These are phyloP conservation scores for Druon quercuslanigerum DNA, from an alignment of 1,140 invertebrate genomes.

Conservation along the genomic window DNA sequence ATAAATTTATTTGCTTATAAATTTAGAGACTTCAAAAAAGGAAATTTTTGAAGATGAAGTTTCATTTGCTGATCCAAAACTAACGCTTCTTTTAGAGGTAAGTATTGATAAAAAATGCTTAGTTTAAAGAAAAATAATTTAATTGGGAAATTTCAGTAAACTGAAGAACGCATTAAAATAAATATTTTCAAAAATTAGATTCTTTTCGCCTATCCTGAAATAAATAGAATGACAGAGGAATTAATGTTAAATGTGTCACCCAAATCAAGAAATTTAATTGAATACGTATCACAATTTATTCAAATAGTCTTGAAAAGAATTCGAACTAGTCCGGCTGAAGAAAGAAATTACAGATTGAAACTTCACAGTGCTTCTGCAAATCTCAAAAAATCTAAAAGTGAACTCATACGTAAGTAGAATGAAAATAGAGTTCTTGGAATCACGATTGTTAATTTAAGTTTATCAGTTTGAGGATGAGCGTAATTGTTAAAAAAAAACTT, in stretches of 20 bases:
- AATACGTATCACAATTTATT: conserved; percentile 44
- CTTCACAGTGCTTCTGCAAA: conserved; percentile 41
- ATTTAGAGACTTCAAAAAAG: neutral
- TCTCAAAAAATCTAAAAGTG: conserved; percentile 38
- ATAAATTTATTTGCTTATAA: neutral
- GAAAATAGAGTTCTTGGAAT: too few relatives aligned
- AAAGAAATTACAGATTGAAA: conserved; percentile 49
- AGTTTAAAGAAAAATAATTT: too few relatives aligned
- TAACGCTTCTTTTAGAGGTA: conserved; percentile 42
- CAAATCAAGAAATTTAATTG: conserved; percentile 37
- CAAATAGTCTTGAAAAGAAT: conserved; percentile 51
- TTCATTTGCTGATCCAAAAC: conserved; percentile 26
- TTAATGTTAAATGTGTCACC: conserved; percentile 27
- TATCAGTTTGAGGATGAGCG: too few relatives aligned
- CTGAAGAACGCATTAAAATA: too few relatives aligned
- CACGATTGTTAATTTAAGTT: neutral
- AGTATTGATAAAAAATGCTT: too few relatives aligned
- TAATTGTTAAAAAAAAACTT: too few relatives aligned
- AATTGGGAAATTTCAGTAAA: neutral
- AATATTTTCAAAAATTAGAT: conserved; percentile 34
- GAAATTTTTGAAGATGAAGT: neutral
- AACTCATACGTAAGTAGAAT: conserved; percentile 41
- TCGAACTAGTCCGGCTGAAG: conserved; percentile 50
- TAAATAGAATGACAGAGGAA: conserved; percentile 32
- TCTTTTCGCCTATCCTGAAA: conserved; percentile 35